phyloP scores from a whole-genome alignment of 2,797 vertebrate species.

The Emys orbicularis region DNA sequence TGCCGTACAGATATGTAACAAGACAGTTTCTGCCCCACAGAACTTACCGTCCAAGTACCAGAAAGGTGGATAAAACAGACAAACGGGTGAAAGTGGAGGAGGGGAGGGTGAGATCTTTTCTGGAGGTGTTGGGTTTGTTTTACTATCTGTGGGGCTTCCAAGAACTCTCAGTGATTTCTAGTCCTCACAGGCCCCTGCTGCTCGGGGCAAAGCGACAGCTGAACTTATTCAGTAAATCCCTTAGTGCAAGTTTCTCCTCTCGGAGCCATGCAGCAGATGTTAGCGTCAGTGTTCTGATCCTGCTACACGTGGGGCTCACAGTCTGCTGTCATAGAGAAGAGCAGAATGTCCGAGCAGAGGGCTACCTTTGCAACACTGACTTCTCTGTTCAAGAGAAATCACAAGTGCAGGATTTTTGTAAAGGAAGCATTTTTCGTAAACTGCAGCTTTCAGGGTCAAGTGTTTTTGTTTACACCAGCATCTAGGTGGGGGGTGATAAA shows the following conservation, averaged over 20 bases:
- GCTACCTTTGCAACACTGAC: not conserved
- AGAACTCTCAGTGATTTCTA: not conserved
- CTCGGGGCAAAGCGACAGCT: not conserved
- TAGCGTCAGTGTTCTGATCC: not conserved
- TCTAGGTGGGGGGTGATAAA: fast-evolving
- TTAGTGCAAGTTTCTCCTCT: not conserved
- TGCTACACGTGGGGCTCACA: fast-evolving
- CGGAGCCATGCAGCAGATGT: fast-evolving
- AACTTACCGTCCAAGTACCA: not conserved
- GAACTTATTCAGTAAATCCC: not conserved
- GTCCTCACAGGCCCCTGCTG: not conserved
- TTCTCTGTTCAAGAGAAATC: not conserved
- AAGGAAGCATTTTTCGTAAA: not conserved
- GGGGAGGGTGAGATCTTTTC: not conserved
- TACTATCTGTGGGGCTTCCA: not conserved
- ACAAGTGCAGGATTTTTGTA: not conserved
- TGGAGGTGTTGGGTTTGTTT: not conserved
- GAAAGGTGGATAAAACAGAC: not conserved
- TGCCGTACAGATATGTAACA: not conserved
- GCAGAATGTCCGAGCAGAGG: not conserved
- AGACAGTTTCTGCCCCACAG: not conserved
- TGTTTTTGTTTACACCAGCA: not conserved
- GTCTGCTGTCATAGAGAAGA: not conserved
- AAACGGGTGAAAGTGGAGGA: not conserved
- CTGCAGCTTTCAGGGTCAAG: not conserved